Base-by-base conservation (phyloP, 2,888 invertebrate species). In the Hirtodrosophila cameraria region DNA sequence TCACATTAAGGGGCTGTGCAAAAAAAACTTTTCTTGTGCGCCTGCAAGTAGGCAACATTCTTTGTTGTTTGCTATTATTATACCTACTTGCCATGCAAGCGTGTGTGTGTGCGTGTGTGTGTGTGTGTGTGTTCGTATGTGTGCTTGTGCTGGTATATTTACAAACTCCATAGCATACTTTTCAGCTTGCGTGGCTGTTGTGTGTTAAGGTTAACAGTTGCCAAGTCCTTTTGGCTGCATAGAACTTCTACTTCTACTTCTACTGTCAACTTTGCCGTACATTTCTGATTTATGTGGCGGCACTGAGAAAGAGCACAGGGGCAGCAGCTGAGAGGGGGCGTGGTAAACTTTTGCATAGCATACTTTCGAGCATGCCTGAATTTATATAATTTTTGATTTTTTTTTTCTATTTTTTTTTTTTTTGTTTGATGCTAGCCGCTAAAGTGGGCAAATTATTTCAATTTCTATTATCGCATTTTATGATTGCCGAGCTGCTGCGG, bases 371-470 rank as follows among this genome's bases (percentile, higher is more conserved):
- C 62, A 38, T 46, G 46, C 53, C 73, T 58, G 49, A 53, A 58
- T 54, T 53, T 58, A 62, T 52, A 35, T 45, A 23, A n/a, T 7
- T 35, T 16, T 48, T 4, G 3, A 18, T 27, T 25, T 16, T 30
- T 5, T 13, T n/a, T n/a, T n/a, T n/a, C n/a, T n/a, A n/a, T 41
- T 41, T 23, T 42, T 23, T 39, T 31, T 54, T 52, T 60, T 41
- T 65, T 49, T 41, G 53, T 13, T 12, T 31, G 28, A 38, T 55
- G 55, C 60, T 57, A 38, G 73, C 69, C 76, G 64, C 60, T 65
- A 77, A 77, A 84, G 75, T 75, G 81, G 85, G 77, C 78, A 86
- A 86, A 82, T 82, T 86, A 82, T 82, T 86, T 82, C 84, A 82
- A 86, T 86, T 82, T 75, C 84, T 78, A 82, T 82, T 82, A 82